A percentile compares a stretch with the other conserved stretches of the same genome.
These are phyloP conservation scores for Cynaeus angustus DNA, from an alignment of 2,888 invertebrate species.

Conservation along the genomic window DNA sequence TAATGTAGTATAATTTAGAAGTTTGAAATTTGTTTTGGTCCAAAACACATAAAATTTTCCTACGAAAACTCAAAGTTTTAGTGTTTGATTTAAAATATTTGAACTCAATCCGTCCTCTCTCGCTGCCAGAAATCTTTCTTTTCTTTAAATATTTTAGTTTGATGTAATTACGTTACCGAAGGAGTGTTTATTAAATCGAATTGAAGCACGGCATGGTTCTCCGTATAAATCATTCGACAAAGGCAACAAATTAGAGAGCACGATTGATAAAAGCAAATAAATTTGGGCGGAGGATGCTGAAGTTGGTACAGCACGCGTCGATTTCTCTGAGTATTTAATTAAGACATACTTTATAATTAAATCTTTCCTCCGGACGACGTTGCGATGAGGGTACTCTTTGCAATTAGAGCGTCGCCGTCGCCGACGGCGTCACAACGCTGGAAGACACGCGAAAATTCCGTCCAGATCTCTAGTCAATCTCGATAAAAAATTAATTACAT, in stretches of 20 bases:
- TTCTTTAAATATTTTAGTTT: conserved; percentile 35
- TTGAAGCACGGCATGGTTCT: conserved; percentile 18
- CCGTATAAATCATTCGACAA: conserved; percentile 33
- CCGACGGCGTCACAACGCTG: conserved; percentile 21
- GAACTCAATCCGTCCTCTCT: neutral
- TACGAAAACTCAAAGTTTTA: too few relatives aligned
- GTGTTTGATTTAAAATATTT: neutral
- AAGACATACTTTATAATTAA: conserved; percentile 52
- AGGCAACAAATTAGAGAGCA: conserved; percentile 49
- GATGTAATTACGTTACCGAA: conserved; percentile 29
- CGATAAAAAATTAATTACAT: conserved; percentile 41
- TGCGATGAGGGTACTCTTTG: conserved; percentile 37
- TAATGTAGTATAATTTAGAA: too few relatives aligned
- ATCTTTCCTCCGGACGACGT: conserved; percentile 41
- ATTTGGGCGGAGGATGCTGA: conserved; percentile 42
- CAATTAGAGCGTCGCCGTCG: conserved; percentile 40
- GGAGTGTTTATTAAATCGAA: conserved; percentile 39
- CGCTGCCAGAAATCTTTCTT: conserved; percentile 3
- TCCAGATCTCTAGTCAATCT: conserved; percentile 30
- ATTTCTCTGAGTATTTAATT: conserved; percentile 49
- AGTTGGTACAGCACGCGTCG: conserved; percentile 44
- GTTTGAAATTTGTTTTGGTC: neutral
- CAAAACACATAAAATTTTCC: neutral
- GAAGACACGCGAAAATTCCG: conserved; percentile 7
- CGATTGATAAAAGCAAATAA: conserved; percentile 51